Base-by-base conservation (phyloP, 2,797 vertebrate species). In the Melanotaenia boesemani region DNA sequence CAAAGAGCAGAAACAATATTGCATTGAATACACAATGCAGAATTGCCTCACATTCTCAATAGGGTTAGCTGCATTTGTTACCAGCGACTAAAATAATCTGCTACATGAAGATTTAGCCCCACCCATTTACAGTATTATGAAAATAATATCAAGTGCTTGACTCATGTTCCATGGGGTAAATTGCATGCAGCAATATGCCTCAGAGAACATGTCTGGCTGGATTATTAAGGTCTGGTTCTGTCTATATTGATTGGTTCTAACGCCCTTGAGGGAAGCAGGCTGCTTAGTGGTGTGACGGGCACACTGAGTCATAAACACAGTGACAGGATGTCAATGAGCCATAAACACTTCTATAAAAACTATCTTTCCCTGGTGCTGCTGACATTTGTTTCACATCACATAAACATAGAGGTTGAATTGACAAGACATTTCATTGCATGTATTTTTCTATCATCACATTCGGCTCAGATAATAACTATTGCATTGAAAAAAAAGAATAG, bases 281-380 rank as follows among this genome's bases (percentile, higher is more conserved):
- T 85, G 88, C 87, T 91, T 88, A 86, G 92, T 81, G 75, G 84
- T 85, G 87, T 89, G 88, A 91, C 81, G 80, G 87, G 87, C 87
- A 88, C 78, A 85, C 63, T 82, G 88, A 91, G 86, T 91, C 88
- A 91, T 93, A 92, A 92, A 92, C 81, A 86, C 76, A 77, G 78
- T 54, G 87, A 91, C 90, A 91, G 90, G 84, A 91, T 74, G 89
- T 92, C 91, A 91, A 92, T 93, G 91, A 91, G 86, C 87, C 84
- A 91, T 93, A 92, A 93, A 92, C 85, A 86, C 83, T 80, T 88
- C 80, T 71, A 89, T 93, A 88, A 92, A 90, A 90, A 89, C 81
- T 76, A 72, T 89, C 81, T 87, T 77, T 85, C 80, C 76, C 72
- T 54, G 44, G 63, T 73, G 81, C 81, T 63, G 77, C 75, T 54